Base-by-base conservation (phyloP, 2,888 invertebrate genomes). In the Dione vanillae region DNA sequence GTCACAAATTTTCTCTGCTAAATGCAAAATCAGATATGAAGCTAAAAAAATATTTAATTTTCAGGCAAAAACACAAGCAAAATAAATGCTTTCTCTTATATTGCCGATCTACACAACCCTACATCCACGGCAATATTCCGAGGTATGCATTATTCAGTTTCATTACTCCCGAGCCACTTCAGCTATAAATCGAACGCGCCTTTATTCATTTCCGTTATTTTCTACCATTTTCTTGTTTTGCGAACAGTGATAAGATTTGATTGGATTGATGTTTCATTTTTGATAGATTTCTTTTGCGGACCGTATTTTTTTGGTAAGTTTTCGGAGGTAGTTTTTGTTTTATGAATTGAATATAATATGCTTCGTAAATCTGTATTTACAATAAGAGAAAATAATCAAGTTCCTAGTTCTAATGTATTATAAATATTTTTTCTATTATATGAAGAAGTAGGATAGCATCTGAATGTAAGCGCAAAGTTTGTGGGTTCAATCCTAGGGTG, bases 141-240 rank as follows among this genome's bases (percentile, higher is more conserved):
- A 75, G 84, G 82, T 84, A 91, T 92, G 89, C 90, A 92, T 92
- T 91, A 92, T 92, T 92, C 92, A 92, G 90, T 90, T 91, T 92
- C 92, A 92, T 92, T 92, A 91, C 91, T 90, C 85, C 82, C 82
- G 70, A 83, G 87, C 89, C 82, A 89, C 90, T 86, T 85, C 84
- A 85, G 88, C 91, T 87, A 91, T 92, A 91, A 91, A 92, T 92
- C 90, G 90, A 88, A 86, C 85, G 80, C 76, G 82, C 83, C 85
- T 84, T 87, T 86, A 88, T 87, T 85, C 85, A 85, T 85, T 81
- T 79, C 76, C 73, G 76, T 73, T 78, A 77, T 76, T 77, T 77
- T 78, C 70, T 70, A 67, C 68, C 65, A 54, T 64, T 73, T 72
- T 69, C 72, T 70, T 75, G 69, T 73, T 71, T 73, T 74, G 74